Base-by-base conservation (phyloP, 2,797 vertebrate genomes). In the Staurois parvus region DNA sequence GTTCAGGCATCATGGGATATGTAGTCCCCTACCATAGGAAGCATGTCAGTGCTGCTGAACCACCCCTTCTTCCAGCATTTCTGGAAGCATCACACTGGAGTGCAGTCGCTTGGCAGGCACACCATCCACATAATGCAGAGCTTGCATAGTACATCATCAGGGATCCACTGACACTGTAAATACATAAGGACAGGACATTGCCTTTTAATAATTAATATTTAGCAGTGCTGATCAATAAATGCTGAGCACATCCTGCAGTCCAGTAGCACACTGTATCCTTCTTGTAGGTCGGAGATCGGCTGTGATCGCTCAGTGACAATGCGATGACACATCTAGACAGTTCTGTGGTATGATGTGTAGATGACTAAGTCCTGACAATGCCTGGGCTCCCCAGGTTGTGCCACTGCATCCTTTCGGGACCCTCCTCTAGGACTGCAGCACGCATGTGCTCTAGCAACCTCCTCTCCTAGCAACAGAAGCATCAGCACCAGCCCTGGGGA, bases 401-500 rank as follows among this genome's bases (percentile, higher is more conserved):
- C 13, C 74, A 68, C 68, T 73, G 85, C 85, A 86, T 86, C 80
- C 74, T 74, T 83, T 19, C 29, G 68, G 79, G 85, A 79, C 24
- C 67, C 68, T 74, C 80, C 80, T 79, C 56, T 48, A 74, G 68
- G 80, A 72, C 69, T 83, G 85, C 80, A 86, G 85, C 75, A 79
- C 80, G 80, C 85, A 86, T 79, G 81, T 30, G 70, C 81, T 26
- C 10, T 75, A 40, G 62, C 76, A 52, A 12, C 40, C 81, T 84
- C 52, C 66, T 48, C 67, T 90, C 86, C 81, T 26, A 80, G 89
- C 79, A 87, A 66, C 86, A 86, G 88, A 86, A 81, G 87, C 89
- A 84, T 89, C 89, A 79, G 70, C 88, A 76, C 79, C 90, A 87
- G 85, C 80, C 75, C 80, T 4, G 42, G 48, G 86, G 34, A 77